Conservation (phyloP, 2,888 invertebrate genomes). For the Ophonus ardosiacus region DNA sequence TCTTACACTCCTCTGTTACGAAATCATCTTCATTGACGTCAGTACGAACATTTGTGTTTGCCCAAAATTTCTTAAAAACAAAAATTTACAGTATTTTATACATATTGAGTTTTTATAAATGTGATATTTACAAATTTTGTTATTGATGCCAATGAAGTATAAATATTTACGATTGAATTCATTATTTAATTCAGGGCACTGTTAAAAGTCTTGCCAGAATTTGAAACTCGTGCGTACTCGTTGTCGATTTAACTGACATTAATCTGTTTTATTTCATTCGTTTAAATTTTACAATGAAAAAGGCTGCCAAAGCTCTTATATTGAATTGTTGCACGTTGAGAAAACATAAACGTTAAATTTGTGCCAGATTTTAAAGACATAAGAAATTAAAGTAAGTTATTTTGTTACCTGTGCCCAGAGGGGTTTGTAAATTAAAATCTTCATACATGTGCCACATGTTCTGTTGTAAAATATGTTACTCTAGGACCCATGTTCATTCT, state of each 20-base stretch:
- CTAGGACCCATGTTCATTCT: conserved; percentile 67
- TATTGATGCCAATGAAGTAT: conserved; percentile 15
- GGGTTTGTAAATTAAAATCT: conserved; percentile 54
- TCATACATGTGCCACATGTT: conserved; percentile 68
- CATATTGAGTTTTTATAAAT: neutral
- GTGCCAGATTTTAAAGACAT: conserved; percentile 63
- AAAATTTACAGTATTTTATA: conserved; percentile 12
- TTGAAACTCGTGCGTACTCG: conserved; percentile 7
- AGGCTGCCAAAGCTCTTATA: conserved; percentile 43
- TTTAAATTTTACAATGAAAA: conserved; percentile 26
- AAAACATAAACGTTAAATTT: conserved; percentile 56
- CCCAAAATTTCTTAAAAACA: neutral
- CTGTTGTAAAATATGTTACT: conserved; percentile 68
- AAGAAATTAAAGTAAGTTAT: conserved; percentile 65
- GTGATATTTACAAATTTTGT: neutral
- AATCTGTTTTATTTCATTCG: conserved; percentile 18
- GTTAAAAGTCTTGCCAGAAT: neutral
- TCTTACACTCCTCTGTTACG: conserved; percentile 32
- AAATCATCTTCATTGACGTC: conserved; percentile 34
- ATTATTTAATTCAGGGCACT: conserved; percentile 31
- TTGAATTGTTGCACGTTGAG: conserved; percentile 39
- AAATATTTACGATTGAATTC: neutral
- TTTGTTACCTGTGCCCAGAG: conserved; percentile 68
- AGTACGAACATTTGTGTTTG: neutral
- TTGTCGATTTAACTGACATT: conserved; percentile 6